Percentiles rank a stretch among this genome's conserved stretches.
These are phyloP conservation scores for Elysia chlorotica DNA, from an alignment of 1,140 invertebrate species.

Conservation along the genomic window DNA sequence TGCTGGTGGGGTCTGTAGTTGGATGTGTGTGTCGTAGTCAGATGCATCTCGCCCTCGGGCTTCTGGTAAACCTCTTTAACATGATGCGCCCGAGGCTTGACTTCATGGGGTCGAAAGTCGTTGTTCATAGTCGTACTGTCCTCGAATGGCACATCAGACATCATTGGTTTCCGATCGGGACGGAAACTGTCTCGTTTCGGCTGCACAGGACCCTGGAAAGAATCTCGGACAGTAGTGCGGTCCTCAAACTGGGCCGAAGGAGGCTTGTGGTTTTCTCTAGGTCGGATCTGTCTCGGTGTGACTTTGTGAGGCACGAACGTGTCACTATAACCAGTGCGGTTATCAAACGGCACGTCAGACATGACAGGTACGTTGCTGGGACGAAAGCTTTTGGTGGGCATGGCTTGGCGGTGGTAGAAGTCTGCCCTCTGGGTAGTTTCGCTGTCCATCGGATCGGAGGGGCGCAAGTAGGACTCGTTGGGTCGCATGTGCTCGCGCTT, in stretches of 20 bases:
- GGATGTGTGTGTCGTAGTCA: constrained; percentile 39
- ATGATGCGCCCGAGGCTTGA: constrained; percentile 6
- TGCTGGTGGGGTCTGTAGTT: constrained; percentile 37
- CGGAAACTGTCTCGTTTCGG: constrained; percentile 20
- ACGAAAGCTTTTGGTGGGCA: constrained; percentile 15
- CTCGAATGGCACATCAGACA: constrained; percentile 27
- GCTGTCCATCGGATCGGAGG: constrained; percentile 11
- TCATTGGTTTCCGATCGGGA: background rate
- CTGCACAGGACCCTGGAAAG: constrained; percentile 21
- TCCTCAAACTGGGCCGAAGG: constrained; percentile 23
- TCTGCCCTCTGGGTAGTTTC: constrained; percentile 19
- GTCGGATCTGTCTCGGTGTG: constrained; percentile 8
- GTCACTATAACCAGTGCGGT: constrained; percentile 19
- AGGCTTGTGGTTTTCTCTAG: constrained; percentile 15
- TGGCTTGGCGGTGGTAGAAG: constrained; percentile 17
- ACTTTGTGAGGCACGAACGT: constrained; percentile 21
- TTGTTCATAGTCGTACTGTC: constrained; percentile 12
- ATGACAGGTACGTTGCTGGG: constrained; percentile 9
- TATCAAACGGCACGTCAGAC: constrained; percentile 18
- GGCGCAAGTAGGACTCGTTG: constrained; percentile 24
- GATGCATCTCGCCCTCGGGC: constrained; percentile 28
- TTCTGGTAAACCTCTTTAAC: constrained; percentile 18
- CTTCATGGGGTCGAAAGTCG: constrained; percentile 8
- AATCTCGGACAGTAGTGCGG: constrained; percentile 26
- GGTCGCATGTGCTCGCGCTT: constrained; percentile 2